Evolutionary conservation across 2,888 invertebrate species (phyloP), one percentile per base, ranked within the genome.

Genomic region (Mactromeris polynyma): DNA sequence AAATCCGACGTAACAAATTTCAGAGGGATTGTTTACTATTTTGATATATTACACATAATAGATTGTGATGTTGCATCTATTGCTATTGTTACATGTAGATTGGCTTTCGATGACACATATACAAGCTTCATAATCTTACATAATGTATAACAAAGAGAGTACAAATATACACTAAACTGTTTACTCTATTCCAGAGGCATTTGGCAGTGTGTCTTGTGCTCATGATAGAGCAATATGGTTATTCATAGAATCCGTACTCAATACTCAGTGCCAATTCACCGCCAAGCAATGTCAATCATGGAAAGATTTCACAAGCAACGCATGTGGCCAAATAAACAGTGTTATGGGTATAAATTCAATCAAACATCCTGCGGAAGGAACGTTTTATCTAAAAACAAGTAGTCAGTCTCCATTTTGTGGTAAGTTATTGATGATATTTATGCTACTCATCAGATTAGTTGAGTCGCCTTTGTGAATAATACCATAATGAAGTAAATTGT

Each of bases 171-270:
- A n/a, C n/a, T n/a, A n/a, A n/a, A 7, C 2, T 46, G 46, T 7
- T 4, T 77, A n/a, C 31, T 40, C 2, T 36, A 31, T 89, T 91
- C 6, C 89, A 94, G 94, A 89, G 14, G 94, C 93, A 0, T 93
- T 92, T 38, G 77, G 69, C 54, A 81, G 87, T 4, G 91, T 94
- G 17, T 91, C 94, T 0, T 94, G 94, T 82, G 93, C 91, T 21
- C 93, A 94, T 69, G 90, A 93, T 73, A 85, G 93, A 33, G 86
- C 93, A 9, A 85, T 93, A 40, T 89, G 90, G 82, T 93, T 91
- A 85, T 94, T 93, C 84, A 88, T 90, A n/a, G 90, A 91, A 73
- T 93, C 93, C 3, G 87, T 94, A n/a, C 58, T 84, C 2, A 81
- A 73, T 42, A 87, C 85, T 14, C 33, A 78, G 21, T 94, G 94